A percentile compares a stretch with the other conserved stretches of the same genome.
Evolutionary conservation across 2,797 vertebrate genomes (phyloP).

Genomic region (Atherinosoma microstoma): DNA sequence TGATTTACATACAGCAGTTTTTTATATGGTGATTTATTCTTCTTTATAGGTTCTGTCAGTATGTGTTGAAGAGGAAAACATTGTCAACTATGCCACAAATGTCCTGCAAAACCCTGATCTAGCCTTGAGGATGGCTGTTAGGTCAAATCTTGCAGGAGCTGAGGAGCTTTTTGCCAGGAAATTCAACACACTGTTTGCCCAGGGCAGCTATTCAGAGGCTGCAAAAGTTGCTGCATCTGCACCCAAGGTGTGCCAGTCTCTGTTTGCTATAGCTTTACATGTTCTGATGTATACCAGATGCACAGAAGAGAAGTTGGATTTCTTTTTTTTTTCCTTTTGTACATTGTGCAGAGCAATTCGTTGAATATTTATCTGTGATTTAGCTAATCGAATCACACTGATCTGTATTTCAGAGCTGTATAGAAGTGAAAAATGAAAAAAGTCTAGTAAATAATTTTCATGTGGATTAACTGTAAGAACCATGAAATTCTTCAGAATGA

Average conservation of each 20-base stretch:
- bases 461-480: background rate
- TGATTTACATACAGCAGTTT: background rate
- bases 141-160: slow-evolving; percentile 91
- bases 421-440: background rate
- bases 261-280: slow-evolving; percentile 3
- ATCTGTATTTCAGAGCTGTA: background rate
- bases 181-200: slow-evolving; percentile 91
- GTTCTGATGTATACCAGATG: slow-evolving; percentile 9
- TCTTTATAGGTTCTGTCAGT: slow-evolving; percentile 90
- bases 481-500: background rate
- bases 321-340: background rate
- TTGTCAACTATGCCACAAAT: slow-evolving; percentile 91
- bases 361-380: slow-evolving; percentile 1
- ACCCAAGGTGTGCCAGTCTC: slow-evolving; percentile 87
- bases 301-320: background rate
- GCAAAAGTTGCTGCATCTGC: slow-evolving; percentile 92
- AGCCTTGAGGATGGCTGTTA: slow-evolving; percentile 90
- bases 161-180: slow-evolving; percentile 93
- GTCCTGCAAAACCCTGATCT: slow-evolving; percentile 95
- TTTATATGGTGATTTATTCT: background rate
- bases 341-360: background rate
- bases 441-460: background rate
- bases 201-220: slow-evolving; percentile 91
- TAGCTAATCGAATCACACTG: background rate
- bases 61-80: slow-evolving; percentile 95